phyloP scores from a whole-genome alignment of 1,140 invertebrate species.

The Drosophila nikananu region DNA sequence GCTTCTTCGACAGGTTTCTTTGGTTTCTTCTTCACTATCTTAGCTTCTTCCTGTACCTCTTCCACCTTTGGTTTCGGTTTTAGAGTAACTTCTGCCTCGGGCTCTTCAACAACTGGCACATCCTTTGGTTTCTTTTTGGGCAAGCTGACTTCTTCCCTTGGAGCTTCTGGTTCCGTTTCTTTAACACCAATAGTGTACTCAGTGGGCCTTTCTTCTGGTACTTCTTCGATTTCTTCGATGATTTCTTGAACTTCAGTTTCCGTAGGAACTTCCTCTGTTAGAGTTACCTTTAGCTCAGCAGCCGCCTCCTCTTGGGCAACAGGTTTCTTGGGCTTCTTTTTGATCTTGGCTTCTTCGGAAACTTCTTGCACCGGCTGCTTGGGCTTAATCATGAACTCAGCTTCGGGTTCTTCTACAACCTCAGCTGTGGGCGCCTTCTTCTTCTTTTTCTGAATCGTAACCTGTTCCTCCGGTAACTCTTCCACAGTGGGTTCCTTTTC shows the following conservation, averaged over 20 bases:
- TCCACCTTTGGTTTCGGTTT: conserved; percentile 70
- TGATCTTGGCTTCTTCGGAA: conserved; percentile 79
- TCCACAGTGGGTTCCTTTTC: conserved; percentile 62
- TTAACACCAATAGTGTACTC: conserved; percentile 61
- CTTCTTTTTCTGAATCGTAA: conserved; percentile 69
- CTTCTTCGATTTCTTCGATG: conserved; percentile 65
- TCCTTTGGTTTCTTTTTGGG: conserved; percentile 58
- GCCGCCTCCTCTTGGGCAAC: conserved; percentile 59
- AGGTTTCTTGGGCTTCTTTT: conserved; percentile 67
- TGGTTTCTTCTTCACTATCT: conserved; percentile 69
- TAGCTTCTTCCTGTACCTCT: conserved; percentile 78
- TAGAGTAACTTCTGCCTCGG: conserved; percentile 65
- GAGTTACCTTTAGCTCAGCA: conserved; percentile 65
- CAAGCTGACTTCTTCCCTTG: conserved; percentile 51
- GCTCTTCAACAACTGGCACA: conserved; percentile 59
- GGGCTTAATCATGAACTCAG: conserved; percentile 67
- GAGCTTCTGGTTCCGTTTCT: conserved; percentile 57
- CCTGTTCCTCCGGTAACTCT: conserved; percentile 69
- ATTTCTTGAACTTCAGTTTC: conserved; percentile 63
- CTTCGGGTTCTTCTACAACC: conserved; percentile 75
- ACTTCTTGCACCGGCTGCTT: conserved; percentile 74
- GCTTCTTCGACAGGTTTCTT: conserved; percentile 68
- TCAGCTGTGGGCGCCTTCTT: conserved; percentile 56
- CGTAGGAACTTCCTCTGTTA: conserved; percentile 52
- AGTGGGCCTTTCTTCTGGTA: conserved; percentile 27